Evolutionary conservation across 37 sponge, comb jelly and placozoan genomes (phyloP), one percentile per base, ranked within the genome.

Genomic region (Cladorhizidae sp.): DNA sequence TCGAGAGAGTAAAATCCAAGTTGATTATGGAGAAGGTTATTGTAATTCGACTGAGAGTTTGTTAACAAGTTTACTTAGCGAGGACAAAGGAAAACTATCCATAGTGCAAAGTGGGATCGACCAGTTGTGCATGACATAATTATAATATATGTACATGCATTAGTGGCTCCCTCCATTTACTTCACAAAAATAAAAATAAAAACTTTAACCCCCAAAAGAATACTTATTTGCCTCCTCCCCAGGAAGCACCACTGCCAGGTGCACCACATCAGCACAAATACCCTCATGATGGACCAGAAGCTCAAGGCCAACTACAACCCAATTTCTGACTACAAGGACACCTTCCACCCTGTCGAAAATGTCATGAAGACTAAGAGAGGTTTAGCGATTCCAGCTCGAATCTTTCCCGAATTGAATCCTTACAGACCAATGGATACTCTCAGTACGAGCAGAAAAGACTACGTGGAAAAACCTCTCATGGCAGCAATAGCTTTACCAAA

Each of bases 191-290:
- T 14, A 54, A 18, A 18, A 54, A 20, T 54, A 20, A 20, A 14
- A 14, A 54, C 56, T 18, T 54, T 18, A 18, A 54, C 14, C 14
- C 14, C 56, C n/a, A n/a, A n/a, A n/a, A n/a, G n/a, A n/a, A n/a
- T n/a, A n/a, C n/a, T n/a, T 54, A 54, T 17, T 17, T 20, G 12
- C 55, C 55, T 61, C n/a, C 25, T 17, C 31, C 49, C 9, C 56
- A 74, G 74, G 37, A 51, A 74, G 29, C 56, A 52, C 29, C 28
- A n/a, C 23, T 74, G 74, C 18, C 55, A 40, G 15, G 20, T 74
- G 1, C 74, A 74, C 54, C 54, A 51, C 49, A 52, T 41, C 56
- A 41, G n/a, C 35, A 74, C 74, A 32, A 54, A 42, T 51, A 74
- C 36, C 33, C 56, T 74, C 8, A 51, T 74, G 37, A 11, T 36